Evolutionary conservation across 2,888 invertebrate genomes (phyloP).

Genomic region (Dendrolimus pini): DNA sequence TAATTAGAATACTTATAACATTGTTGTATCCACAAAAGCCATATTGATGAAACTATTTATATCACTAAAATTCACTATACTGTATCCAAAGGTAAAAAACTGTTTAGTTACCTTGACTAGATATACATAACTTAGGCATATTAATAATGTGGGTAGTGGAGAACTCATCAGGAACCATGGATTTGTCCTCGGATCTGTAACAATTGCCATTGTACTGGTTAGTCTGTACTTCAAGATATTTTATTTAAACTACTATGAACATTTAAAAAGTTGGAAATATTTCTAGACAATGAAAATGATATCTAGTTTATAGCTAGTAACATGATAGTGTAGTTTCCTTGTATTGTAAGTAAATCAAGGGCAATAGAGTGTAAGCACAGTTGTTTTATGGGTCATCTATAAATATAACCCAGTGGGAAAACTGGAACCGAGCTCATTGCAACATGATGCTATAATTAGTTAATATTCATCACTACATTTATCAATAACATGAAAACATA

Average conservation of each 20-base stretch:
- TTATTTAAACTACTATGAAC: neutral
- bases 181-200: slow-evolving; percentile 89
- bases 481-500: too few relatives aligned
- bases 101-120: slow-evolving; percentile 84
- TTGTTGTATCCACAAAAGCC: too few relatives aligned
- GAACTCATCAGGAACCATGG: slow-evolving; percentile 96
- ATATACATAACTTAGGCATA: slow-evolving; percentile 93
- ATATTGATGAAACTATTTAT: too few relatives aligned
- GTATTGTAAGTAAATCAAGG: slow-evolving; percentile 20
- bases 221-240: neutral
- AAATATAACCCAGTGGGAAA: slow-evolving; percentile 25
- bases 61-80: neutral
- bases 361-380: slow-evolving; percentile 17
- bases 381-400: slow-evolving; percentile 36
- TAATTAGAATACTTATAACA: too few relatives aligned
- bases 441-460: slow-evolving; percentile 10
- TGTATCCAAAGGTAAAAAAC: neutral
- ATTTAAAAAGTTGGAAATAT: too few relatives aligned
- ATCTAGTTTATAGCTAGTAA: too few relatives aligned
- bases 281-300: too few relatives aligned
- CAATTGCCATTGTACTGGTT: neutral
- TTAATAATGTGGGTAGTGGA: slow-evolving; percentile 92
- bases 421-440: slow-evolving; percentile 23
- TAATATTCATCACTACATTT: neutral
- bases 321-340: slow-evolving; percentile 2